These are phyloP conservation scores for Sipha maydis DNA, from an alignment of 2,888 invertebrate species.

Conservation along the genomic window DNA sequence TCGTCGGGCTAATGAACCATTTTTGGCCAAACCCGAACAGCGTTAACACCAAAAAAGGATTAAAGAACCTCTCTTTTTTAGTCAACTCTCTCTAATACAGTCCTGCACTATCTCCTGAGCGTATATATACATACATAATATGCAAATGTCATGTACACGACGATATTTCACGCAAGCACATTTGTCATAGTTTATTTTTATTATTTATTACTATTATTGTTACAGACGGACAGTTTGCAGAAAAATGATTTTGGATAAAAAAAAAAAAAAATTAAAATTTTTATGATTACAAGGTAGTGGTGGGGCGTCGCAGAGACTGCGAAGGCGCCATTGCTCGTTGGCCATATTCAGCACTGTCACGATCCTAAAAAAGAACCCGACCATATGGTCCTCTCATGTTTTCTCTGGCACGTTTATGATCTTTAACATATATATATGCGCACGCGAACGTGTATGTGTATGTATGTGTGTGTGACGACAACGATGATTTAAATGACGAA, in stretches of 20 bases:
- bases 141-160: constrained; percentile 32
- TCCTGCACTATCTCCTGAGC: background rate
- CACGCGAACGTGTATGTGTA: background rate
- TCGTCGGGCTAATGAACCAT: constrained; percentile 39
- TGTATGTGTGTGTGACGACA: constrained; percentile 1
- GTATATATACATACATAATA: constrained; percentile 6
- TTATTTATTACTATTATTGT: constrained; percentile 16
- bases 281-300: background rate
- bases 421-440: constrained; percentile 36
- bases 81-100: background rate
- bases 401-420: constrained; percentile 62
- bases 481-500: constrained; percentile 48
- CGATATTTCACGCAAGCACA: constrained; percentile 1
- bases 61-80: background rate
- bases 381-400: constrained; percentile 61
- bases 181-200: constrained; percentile 35
- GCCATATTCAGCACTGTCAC: constrained; percentile 62
- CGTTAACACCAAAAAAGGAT: constrained; percentile 48
- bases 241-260: constrained; percentile 39
- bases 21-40: constrained; percentile 35
- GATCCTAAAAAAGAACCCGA: constrained; percentile 61
- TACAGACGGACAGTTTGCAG: background rate
- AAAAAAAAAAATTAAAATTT: constrained; percentile 26
- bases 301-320: constrained; percentile 21
- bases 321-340: constrained; percentile 60